These are phyloP conservation scores for Colistium nudipinnis DNA, from an alignment of 2,113 vertebrate genomes.

Conservation along the genomic window DNA sequence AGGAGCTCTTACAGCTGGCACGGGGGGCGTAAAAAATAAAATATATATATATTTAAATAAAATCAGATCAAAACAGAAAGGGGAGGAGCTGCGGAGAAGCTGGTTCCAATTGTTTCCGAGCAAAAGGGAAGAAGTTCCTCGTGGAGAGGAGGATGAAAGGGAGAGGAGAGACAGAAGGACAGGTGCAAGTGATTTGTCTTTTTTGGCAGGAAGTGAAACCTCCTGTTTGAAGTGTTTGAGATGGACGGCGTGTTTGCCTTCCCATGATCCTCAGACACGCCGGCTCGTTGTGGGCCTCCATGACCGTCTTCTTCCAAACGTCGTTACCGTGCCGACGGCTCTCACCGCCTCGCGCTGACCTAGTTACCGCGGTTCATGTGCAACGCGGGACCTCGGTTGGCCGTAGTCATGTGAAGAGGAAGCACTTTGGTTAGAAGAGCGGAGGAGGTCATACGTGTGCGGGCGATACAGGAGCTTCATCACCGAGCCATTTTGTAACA, in stretches of 20 bases:
- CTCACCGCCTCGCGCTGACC: no score
- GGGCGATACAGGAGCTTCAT: no score
- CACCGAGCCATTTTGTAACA: no score
- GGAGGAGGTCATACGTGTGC: no score
- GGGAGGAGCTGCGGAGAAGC: no score
- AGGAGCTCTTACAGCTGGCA: slow-evolving; percentile 76
- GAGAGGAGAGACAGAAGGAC: slow-evolving; percentile 67
- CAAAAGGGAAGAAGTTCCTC: slow-evolving; percentile 33
- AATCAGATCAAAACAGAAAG: no score
- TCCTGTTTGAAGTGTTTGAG: slow-evolving; percentile 77
- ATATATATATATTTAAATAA: no score
- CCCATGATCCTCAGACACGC: slow-evolving; percentile 74
- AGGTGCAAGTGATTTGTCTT: slow-evolving; percentile 78
- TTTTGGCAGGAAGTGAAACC: slow-evolving; percentile 76
- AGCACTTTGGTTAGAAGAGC: no score
- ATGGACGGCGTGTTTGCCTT: slow-evolving; percentile 80
- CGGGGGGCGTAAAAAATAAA: no score
- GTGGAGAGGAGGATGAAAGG: slow-evolving; percentile 49
- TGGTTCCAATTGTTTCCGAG: no score
- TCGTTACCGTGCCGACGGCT: slow-evolving; percentile 59
- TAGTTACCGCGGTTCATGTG: slow-evolving; percentile 18
- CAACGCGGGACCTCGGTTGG: no score
- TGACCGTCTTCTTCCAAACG: slow-evolving; percentile 52
- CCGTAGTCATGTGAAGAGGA: no score
- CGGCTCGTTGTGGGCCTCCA: slow-evolving; percentile 59